Evolutionary conservation across 1,140 invertebrate species (phyloP), one percentile per base, ranked within the genome.

Genomic region (Hylaeus volcanicus): DNA sequence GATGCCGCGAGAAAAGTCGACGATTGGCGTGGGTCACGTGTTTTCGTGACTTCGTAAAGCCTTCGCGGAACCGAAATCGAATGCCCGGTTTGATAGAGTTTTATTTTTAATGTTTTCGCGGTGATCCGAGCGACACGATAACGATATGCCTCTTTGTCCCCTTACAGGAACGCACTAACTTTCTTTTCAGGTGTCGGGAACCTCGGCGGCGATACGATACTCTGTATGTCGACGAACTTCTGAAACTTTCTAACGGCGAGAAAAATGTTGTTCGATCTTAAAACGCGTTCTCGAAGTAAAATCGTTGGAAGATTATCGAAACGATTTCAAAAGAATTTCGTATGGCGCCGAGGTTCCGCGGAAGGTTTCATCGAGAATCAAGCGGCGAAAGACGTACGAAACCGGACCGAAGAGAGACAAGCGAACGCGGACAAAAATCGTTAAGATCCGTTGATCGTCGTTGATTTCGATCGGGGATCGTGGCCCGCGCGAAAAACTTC

Each of bases 101-200:
- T 11, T 14, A 0, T 11, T 6, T 51, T 4, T 26, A 41, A n/a
- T 61, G 45, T 14, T 45, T 39, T 4, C 9, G 41, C 14, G 37
- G 0, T n/a, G 15, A 77, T 48, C 58, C 9, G 66, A 77, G 66
- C 58, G 48, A 71, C 75, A 60, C 75, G 58, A 14, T 51, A 78
- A 79, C 70, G 77, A 73, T 74, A 79, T 74, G 70, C 78, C 43
- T 80, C 37, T 45, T 68, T 75, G 37, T 74, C 64, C 63, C 78
- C 64, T 60, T 56, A 53, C 78, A 75, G 72, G 55, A 75, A 74
- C 15, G 39, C 37, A 66, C 71, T 80, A 74, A 80, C 26, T n/a
- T 68, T 80, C 72, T 80, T 80, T 80, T 65, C 78, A 80, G 78
- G 37, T 68, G 26, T 4, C 12, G 12, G 26, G 72, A 53, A 61